phyloP scores from a whole-genome alignment of 2,113 vertebrate genomes.

The Drymodes brunneopygia region DNA sequence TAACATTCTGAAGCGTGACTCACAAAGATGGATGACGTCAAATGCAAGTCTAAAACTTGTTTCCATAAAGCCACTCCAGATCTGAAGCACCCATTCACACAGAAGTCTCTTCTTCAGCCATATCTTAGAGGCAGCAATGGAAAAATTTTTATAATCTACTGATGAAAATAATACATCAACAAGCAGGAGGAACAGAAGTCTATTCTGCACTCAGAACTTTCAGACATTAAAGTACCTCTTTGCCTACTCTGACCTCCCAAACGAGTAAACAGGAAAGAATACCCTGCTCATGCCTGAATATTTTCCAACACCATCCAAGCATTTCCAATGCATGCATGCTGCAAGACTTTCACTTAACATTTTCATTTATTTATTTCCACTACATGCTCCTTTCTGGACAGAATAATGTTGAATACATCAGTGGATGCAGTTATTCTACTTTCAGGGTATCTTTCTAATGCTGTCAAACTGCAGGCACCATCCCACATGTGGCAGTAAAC shows the following conservation, averaged over 20 bases:
- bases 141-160: background rate
- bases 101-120: background rate
- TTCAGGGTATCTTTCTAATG: background rate
- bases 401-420: background rate
- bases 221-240: background rate
- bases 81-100: background rate
- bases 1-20: background rate
- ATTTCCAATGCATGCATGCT: background rate
- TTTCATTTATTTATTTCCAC: background rate
- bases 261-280: background rate
- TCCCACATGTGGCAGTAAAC: fast-evolving
- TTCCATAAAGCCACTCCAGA: background rate
- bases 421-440: background rate
- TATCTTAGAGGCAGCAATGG: background rate
- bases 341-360: background rate
- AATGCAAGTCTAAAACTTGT: background rate
- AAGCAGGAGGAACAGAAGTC: background rate
- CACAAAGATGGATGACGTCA: background rate
- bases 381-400: background rate
- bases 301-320: background rate
- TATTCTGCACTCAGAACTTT: background rate
- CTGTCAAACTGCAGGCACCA: background rate
- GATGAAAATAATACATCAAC: background rate
- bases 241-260: background rate
- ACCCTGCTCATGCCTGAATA: background rate